Percentiles rank a stretch among this genome's conserved stretches.
phyloP scores from a whole-genome alignment of 2,888 invertebrate species.

The Parascotia fuliginaria region DNA sequence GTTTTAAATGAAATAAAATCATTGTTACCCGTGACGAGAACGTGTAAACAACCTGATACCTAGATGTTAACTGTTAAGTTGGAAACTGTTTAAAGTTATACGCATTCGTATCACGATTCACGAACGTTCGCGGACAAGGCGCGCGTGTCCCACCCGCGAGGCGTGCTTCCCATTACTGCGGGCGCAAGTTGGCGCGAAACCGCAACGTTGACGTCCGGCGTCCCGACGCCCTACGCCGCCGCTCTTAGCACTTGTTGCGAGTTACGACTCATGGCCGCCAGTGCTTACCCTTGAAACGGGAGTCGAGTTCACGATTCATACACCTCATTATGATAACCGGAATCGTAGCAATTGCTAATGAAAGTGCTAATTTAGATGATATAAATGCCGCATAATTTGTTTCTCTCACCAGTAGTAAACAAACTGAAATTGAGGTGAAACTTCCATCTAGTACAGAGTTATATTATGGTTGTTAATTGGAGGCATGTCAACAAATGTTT shows the following conservation, averaged over 20 bases:
- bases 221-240: slow-evolving; percentile 68
- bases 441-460: too few species aligned
- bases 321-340: slow-evolving; percentile 20
- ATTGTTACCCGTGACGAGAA: slow-evolving; percentile 16
- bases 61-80: slow-evolving; percentile 34
- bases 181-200: slow-evolving; percentile 74
- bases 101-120: slow-evolving; percentile 52
- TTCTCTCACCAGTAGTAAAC: too few species aligned
- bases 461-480: too few species aligned
- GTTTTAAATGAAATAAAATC: slow-evolving; percentile 24
- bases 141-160: slow-evolving; percentile 71
- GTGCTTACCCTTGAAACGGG: slow-evolving; percentile 64
- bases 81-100: slow-evolving; percentile 43
- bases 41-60: slow-evolving; percentile 26
- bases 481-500: too few species aligned
- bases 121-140: slow-evolving; percentile 48
- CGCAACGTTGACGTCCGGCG: slow-evolving; percentile 37
- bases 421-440: too few species aligned
- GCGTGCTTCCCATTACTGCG: slow-evolving; percentile 75
- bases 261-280: slow-evolving; percentile 58
- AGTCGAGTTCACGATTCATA: slow-evolving; percentile 44
- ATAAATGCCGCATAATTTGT: too few species aligned
- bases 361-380: too few species aligned
- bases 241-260: slow-evolving; percentile 75
- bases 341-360: too few species aligned